Base-by-base conservation (phyloP, 2,113 vertebrate genomes). In the Oreochromis tanganicae region DNA sequence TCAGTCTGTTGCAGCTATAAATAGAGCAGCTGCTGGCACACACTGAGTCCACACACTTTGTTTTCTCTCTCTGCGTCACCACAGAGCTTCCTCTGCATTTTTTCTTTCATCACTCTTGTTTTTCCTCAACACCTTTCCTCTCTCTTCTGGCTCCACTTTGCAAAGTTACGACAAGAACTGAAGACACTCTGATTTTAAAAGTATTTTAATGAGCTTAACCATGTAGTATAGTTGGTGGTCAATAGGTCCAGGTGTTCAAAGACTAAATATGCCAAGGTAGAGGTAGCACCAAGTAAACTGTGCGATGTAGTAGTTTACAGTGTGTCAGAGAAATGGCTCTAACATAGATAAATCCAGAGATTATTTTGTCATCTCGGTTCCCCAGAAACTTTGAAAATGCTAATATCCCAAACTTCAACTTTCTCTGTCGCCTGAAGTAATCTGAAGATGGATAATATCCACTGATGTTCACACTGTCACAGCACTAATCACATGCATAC, bases 1-100 rank as follows among this genome's bases (percentile, higher is more conserved):
- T 92, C 91, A 88, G 84, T 38, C 68, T 80, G 86, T 11, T 66
- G 61, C 38, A 29, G 86, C 88, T 92, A 90, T 75, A 90, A 90
- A 92, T 92, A 92, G 91, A 86, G 1, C 59, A 41, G 79, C 84
- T 87, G 38, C 78, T 89, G 85, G 84, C 84, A 71, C 81, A 59
- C 41, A 66, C 48, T 84, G 73, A 80, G 29, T 29, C 29, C 34
- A 86, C 75, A 66, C 43, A 34, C 50, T 32, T 13, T 17, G 27
- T 21, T 29, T 75, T 63, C 11, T 10, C n/a, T 75, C 63, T 78
- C 80, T 91, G 86, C 83, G 27, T 90, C 86, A 85, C 86, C 80
- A 81, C 73, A 86, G 86, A 73, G 43, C 89, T 80, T 85, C 86
- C 83, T 85, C 86, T 87, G 48, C 89, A 73, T 38, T 59, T 56